phyloP scores from a whole-genome alignment of 2,888 invertebrate genomes.

The Tiphia femorata region DNA sequence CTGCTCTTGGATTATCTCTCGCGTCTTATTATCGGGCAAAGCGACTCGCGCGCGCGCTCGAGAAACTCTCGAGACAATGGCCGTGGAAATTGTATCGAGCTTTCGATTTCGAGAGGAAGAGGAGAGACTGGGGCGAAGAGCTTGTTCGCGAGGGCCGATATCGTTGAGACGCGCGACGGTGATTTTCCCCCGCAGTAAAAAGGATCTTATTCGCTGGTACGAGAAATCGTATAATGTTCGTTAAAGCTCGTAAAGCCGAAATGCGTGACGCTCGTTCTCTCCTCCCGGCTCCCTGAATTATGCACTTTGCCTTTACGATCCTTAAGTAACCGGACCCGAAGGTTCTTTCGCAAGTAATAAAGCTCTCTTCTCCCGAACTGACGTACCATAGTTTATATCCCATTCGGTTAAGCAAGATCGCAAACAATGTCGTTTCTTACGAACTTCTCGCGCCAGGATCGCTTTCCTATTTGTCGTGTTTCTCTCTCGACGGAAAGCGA shows the following conservation, averaged over 20 bases:
- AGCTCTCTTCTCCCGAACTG: conserved; percentile 16
- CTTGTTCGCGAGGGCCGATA: no score
- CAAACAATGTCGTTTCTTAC: not conserved
- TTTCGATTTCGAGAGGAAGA: no score
- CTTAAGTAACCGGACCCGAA: conserved; percentile 25
- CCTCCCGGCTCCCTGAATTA: conserved; percentile 32
- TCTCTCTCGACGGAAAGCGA: no score
- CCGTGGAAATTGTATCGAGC: no score
- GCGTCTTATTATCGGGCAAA: no score
- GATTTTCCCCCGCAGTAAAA: conserved; percentile 31
- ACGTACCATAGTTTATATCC: conserved; percentile 12
- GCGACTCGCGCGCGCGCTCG: no score
- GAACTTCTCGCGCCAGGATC: no score
- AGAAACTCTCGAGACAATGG: no score
- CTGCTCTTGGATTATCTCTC: no score
- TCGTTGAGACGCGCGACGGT: conserved; percentile 8
- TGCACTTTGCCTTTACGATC: conserved; percentile 35
- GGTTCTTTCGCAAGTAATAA: conserved; percentile 20
- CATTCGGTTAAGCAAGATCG: conserved; percentile 3
- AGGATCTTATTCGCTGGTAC: conserved; percentile 26
- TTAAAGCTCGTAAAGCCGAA: conserved; percentile 38
- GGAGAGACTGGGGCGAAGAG: no score
- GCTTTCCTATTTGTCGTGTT: no score
- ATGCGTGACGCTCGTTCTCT: conserved; percentile 32
- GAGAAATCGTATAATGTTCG: conserved; percentile 35